Percentiles rank a stretch among this genome's conserved stretches.
Conservation (phyloP, 2,888 invertebrate genomes). For the Pyrrhosoma nymphula region DNA sequence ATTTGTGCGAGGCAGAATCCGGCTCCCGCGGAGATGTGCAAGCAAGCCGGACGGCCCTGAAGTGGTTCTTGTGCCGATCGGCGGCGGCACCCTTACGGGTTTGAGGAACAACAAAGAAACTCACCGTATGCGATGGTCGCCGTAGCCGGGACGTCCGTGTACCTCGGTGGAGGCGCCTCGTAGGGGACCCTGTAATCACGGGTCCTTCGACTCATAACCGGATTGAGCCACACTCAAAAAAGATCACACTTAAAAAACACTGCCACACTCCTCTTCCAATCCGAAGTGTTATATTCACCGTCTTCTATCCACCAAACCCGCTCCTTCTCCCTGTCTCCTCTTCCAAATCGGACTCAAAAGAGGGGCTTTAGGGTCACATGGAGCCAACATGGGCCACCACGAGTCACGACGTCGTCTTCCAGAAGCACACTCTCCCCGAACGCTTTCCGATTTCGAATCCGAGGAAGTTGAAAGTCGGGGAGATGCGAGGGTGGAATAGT, state of each 20-base stretch:
- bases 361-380: slow-evolving; percentile 45
- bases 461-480: background rate
- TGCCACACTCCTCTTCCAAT: background rate
- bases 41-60: background rate
- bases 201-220: slow-evolving; percentile 59
- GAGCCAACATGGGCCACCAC: slow-evolving; percentile 37
- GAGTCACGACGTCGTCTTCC: too few relatives aligned
- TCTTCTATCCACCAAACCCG: background rate
- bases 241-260: slow-evolving; percentile 37
- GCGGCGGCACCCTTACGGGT: too few relatives aligned
- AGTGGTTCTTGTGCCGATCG: background rate
- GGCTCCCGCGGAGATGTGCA: background rate
- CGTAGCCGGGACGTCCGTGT: slow-evolving; percentile 40
- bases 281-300: background rate
- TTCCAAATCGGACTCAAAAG: background rate
- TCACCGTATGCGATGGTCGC: slow-evolving; percentile 52
- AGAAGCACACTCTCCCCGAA: too few relatives aligned
- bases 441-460: background rate
- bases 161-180: slow-evolving; percentile 55
- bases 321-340: background rate
- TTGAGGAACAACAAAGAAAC: background rate
- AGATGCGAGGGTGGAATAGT: background rate
- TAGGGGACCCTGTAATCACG: slow-evolving; percentile 57
- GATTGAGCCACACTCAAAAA: background rate
- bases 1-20: background rate